Base-by-base conservation (phyloP, 2,113 vertebrate genomes). In the Bubo bubo region DNA sequence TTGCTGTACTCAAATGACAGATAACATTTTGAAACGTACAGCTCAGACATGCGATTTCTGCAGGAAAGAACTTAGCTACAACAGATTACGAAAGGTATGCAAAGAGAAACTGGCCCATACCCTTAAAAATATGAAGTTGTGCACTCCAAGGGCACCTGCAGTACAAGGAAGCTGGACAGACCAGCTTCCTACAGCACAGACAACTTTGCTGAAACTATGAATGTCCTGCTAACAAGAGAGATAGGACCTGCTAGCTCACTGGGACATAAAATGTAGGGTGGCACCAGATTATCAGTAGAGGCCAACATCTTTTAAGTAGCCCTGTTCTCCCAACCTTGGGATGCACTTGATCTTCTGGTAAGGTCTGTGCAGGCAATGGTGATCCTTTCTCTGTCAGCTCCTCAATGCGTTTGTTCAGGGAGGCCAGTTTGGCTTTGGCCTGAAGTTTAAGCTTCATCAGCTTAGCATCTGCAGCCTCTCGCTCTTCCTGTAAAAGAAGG, bases 401-500 rank as follows among this genome's bases (percentile, higher is more conserved):
- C 92, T 98, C 97, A 5, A 99, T 98, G 79, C 99, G 99, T 97
- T 99, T 99, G 97, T 96, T 99, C 95, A 99, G 98, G 32, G 98
- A 98, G 3, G 98, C 97, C 98, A 99, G 83, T 95, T 98, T 99
- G 50, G 99, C 99, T 94, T 99, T 99, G 64, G 99, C 99, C 92
- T 99, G 99, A 67, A 99, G 98, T 94, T 99, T 99, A 49, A 99
- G 98, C 81, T 99, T 99, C 95, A 98, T 98, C 84, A 99, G 98
- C 86, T 98, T 99, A 12, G 98, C 98, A 10, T 99, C 99, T 3
- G 98, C 98, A 45, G 98, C 98, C 73, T 99, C 99, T 79, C 95
- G 98, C 64, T 99, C 99, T 58, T 98, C 98, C 99, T 99, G 96
- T 5, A 91, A 88, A 27, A 89, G 41, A 64, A 81, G 16, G 23